Base-by-base conservation (phyloP, 2,113 vertebrate species). In the Natator depressus region DNA sequence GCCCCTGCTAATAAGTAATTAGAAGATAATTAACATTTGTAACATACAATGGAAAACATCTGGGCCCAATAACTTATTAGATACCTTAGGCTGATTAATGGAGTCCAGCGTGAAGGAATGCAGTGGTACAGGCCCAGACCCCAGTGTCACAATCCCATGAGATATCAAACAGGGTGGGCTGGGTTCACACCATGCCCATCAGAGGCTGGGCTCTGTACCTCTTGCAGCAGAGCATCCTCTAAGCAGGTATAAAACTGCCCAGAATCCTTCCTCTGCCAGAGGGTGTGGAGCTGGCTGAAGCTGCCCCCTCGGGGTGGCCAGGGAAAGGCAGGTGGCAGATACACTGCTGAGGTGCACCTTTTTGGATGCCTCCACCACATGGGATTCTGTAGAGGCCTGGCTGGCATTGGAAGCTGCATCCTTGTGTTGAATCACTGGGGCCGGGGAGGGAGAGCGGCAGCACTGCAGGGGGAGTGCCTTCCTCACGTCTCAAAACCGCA, bases 11-110 rank as follows among this genome's bases (percentile, higher is more conserved):
- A 93, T 93, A 94, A 95, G 95, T 97, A 95, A 98, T 98, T 98
- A 98, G 97, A 85, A 98, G 95, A 92, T 98, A 97, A 98, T 98
- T 98, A 98, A 98, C 97, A 97, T 97, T 97, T 98, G 98, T 97
- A 97, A 94, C 89, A 80, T 97, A 97, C 96, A 98, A 93, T 84
- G 42, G 94, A 95, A 96, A 98, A 98, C 97, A 98, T 98, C 98
- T 98, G 98, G 97, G 96, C 94, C 95, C 80, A 57, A 80, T 89
- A 93, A 96, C 0, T 0, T 91, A 91, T 5, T 51, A 96, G 92
- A 94, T 97, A 62, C 85, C 91, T 87, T 81, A 4, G 81, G 80
- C 94, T 92, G 93, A 97, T 95, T 89, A 84, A 96, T 82, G 86
- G 91, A 54, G 80, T 80, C 89, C 6, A 27, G 42, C 62, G 86